Evolutionary conservation across 1,140 invertebrate genomes (phyloP), one percentile per base, ranked within the genome.

Genomic region (Leptopilina boulardi): DNA sequence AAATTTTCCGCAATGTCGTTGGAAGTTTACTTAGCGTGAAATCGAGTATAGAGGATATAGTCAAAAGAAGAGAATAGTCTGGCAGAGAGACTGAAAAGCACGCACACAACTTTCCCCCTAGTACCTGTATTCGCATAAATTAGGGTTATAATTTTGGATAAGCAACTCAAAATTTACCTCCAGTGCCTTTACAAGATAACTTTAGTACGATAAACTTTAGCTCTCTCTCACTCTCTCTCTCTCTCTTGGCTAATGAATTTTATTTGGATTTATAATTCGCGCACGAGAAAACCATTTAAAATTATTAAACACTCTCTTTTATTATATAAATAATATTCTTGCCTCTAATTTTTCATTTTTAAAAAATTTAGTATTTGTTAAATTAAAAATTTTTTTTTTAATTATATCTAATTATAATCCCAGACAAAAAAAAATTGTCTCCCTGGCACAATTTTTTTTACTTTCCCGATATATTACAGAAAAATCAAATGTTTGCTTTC

Each of bases 91-190:
- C 71, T 30, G 76, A 71, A 77, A 83, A 75, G 71, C 81, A 83
- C 81, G 81, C 81, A 83, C 74, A 42, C 4, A 30, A 66, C 71
- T 71, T 76, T 73, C 79, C 77, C 79, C 79, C 77, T 79, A 41
- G 66, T 80, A 75, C 79, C 81, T 80, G 79, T 74, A 80, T 75
- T 82, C 77, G 81, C 81, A 82, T 80, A 80, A 82, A 82, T 82
- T 82, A 80, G 75, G 72, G 73, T 73, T 73, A 82, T 80, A 82
- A 80, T 82, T 82, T 77, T 73, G 66, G 76, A 44, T 54, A 44
- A 66, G 78, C 76, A 75, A 74, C 54, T 74, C 77, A 76, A 70
- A 81, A 80, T 79, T 73, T 75, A 80, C 66, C 74, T 66, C n/a
- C 76, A 70, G 74, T 76, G 72, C 56, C 75, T 71, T 74, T 73